Evolutionary conservation across 1,140 invertebrate species (phyloP), one percentile per base, ranked within the genome.

Genomic region (Homarus americanus): DNA sequence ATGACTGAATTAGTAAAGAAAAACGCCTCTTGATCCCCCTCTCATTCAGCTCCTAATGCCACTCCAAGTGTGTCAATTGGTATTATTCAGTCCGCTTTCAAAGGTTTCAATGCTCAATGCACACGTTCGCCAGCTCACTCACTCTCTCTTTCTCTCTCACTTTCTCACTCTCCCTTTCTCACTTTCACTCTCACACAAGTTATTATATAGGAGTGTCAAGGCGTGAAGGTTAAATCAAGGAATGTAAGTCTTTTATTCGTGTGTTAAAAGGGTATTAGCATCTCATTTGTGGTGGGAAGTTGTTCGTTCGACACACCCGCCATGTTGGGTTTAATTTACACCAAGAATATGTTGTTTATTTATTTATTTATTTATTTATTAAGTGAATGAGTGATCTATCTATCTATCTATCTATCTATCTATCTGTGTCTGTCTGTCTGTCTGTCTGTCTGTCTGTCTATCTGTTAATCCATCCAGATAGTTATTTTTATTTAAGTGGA

Each of bases 1-100:
- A 82, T 40, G 44, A 63, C 34, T 82, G 36, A 63, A 63, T 63
- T 63, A 82, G 80, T n/a, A n/a, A 40, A 82, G 36, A 58, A 82
- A 82, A 82, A 66, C 20, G n/a, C n/a, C 17, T 20, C 34, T 20
- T 82, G 58, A 32, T 82, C 80, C 44, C 79, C 58, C 80, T n/a
- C 80, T 82, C 32, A 63, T 66, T 58, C 40, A 32, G 44, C 9
- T 36, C 44, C 36, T 82, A 82, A 63, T 82, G 36, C 58, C 80
- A 34, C 80, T 82, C 58, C 34, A 63, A 63, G 80, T 36, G 49
- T 82, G 58, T 82, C 49, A 63, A 63, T 66, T 66, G 44, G 49
- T 12, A 41, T 82, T 63, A 63, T 66, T 58, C 58, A 63, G 38
- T 82, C n/a, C 80, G 40, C 34, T 53, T 82, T 66, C n/a, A 36